Percentiles rank a stretch among this genome's conserved stretches.
phyloP scores from a whole-genome alignment of 2,113 vertebrate genomes.

The Tinamus guttatus region DNA sequence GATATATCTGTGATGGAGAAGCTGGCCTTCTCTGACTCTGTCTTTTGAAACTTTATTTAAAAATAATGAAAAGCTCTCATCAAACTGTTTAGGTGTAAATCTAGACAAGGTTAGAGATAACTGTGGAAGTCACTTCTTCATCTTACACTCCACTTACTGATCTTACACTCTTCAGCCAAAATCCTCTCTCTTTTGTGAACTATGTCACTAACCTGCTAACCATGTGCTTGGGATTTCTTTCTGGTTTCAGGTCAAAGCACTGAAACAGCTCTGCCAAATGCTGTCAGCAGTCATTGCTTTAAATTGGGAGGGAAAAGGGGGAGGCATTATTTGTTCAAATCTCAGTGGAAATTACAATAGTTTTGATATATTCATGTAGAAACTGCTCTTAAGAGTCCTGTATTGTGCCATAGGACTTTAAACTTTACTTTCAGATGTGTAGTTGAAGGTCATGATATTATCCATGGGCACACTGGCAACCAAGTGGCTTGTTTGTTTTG shows the following conservation, averaged over 20 bases:
- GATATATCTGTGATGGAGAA: background rate
- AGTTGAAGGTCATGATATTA: background rate
- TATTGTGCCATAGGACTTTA: background rate
- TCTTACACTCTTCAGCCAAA: background rate
- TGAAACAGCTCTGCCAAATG: background rate
- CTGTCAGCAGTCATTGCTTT: background rate
- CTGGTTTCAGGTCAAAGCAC: slow-evolving; percentile 41
- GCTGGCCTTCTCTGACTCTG: background rate
- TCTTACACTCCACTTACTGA: background rate
- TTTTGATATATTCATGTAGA: background rate
- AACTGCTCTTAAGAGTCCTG: background rate
- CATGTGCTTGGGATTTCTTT: background rate
- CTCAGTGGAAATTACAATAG: background rate
- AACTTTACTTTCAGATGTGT: background rate
- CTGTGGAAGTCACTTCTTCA: background rate
- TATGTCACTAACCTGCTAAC: slow-evolving; percentile 17
- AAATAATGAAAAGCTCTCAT: background rate
- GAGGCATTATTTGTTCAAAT: background rate
- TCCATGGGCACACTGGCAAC: background rate
- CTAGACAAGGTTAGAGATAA: background rate
- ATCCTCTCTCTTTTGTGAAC: background rate
- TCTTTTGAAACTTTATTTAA: background rate
- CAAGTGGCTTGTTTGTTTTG: no score
- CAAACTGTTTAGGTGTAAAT: background rate
- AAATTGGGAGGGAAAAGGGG: background rate